Base-by-base conservation (phyloP, 2,888 invertebrate species). In the Cataglyphis cursor region DNA sequence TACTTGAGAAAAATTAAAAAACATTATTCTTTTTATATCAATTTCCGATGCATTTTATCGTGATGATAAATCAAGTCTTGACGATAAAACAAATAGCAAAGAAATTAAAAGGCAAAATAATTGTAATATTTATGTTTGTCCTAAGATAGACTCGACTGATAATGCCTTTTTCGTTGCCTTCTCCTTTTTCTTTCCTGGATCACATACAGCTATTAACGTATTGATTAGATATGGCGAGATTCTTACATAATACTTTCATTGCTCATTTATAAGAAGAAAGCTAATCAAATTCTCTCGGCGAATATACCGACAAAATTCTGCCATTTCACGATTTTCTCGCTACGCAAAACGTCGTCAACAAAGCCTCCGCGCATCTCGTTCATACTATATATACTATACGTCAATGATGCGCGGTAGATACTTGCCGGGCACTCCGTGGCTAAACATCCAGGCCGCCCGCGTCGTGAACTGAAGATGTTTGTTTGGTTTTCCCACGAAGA, bases 401-500 rank as follows among this genome's bases (percentile, higher is more conserved):
- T 62, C 51, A 76, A 64, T 75, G 85, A 89, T 66, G 76, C 78
- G 81, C 66, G 65, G 70, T 66, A 72, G 85, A 85, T 86, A 85
- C 90, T 90, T 76, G 57, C 82, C 76, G 85, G 74, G 84, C 83
- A 85, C 89, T 89, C 57, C 70, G 75, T 89, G 73, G 80, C 87
- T 82, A 83, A 88, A 89, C 85, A 88, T 85, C 83, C 86, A 83
- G 89, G 89, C 87, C 88, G 87, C 89, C 89, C 88, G 89, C 88
- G 90, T 86, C 84, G 91, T 74, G 82, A 80, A 75, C 88, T 93
- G 89, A 88, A 93, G 93, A 93, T 94, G 93, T 94, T 94, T 94
- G 93, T 94, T 94, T 94, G 93, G 91, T 90, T 94, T 94, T 94
- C 93, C 94, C 94, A 94, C 93, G 93, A 93, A 92, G 92, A 92